Percentiles rank a stretch among this genome's conserved stretches.
Conservation (phyloP, 2,797 vertebrate genomes). For the Sparus aurata region DNA sequence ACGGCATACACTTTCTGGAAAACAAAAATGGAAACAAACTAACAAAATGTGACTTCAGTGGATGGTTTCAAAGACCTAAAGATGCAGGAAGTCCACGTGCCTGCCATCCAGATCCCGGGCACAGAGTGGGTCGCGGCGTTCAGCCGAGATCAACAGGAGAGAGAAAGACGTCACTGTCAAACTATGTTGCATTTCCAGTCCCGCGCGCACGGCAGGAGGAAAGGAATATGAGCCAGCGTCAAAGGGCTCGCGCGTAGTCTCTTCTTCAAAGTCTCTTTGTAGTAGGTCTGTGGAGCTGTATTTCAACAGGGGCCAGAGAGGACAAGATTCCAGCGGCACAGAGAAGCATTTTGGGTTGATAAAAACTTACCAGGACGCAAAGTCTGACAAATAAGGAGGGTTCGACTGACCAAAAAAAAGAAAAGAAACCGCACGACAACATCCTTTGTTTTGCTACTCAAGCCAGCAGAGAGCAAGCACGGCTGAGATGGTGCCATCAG, state of each 20-base stretch:
- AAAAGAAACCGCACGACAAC: not conserved
- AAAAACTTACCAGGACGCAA: conserved; percentile 34
- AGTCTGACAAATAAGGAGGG: conserved; percentile 19
- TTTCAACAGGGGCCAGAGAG: not conserved
- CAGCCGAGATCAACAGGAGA: conserved; percentile 18
- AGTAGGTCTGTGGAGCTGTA: conserved; percentile 5
- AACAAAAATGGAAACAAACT: conserved; percentile 8
- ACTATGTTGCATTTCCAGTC: conserved; percentile 11
- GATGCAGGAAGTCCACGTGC: conserved; percentile 4
- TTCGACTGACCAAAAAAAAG: conserved; percentile 9
- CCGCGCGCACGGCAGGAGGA: conserved; percentile 19
- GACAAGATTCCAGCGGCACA: conserved; percentile 30
- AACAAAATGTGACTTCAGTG: conserved; percentile 42
- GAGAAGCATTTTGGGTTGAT: conserved; percentile 41
- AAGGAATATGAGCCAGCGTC: conserved; percentile 22
- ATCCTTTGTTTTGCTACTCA: conserved; percentile 80
- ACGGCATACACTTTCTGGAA: conserved; percentile 45
- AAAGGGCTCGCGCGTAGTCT: conserved; percentile 30
- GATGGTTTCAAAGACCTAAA: conserved; percentile 44
- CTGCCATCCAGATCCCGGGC: conserved; percentile 18
- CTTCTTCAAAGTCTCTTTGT: conserved; percentile 39
- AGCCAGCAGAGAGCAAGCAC: conserved; percentile 85
- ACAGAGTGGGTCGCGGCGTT: conserved; percentile 48
- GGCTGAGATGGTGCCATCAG: conserved; percentile 49
- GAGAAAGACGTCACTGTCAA: conserved; percentile 5